Evolutionary conservation across 2,797 vertebrate genomes (phyloP).

Genomic region (Manis pentadactyla): DNA sequence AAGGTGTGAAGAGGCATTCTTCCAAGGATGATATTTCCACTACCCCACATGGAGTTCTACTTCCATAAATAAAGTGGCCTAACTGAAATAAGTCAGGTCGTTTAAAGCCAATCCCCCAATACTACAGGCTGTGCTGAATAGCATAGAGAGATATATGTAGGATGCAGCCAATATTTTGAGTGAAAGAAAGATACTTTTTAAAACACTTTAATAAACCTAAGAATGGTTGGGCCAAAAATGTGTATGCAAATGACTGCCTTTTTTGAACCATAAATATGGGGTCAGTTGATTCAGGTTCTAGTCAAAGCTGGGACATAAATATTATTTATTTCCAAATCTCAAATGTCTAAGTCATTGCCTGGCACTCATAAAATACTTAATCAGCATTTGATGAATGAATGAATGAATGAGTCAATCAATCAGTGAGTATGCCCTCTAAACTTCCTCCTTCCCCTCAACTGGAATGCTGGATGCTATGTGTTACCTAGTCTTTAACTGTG

Average conservation of each 20-base stretch:
- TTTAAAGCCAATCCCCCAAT: slow-evolving; percentile 2
- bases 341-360: slow-evolving; percentile 20
- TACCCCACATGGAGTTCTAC: slow-evolving; percentile 58
- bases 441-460: not conserved
- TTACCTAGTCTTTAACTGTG: not conserved
- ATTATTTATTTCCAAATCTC: not conserved
- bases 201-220: not conserved
- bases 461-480: not conserved
- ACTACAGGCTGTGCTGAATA: not conserved
- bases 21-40: slow-evolving; percentile 71
- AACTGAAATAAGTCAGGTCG: slow-evolving; percentile 16
- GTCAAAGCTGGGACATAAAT: not conserved
- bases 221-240: not conserved
- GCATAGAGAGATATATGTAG: not conserved
- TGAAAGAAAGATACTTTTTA: slow-evolving; percentile 12
- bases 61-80: slow-evolving; percentile 62
- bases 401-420: not conserved
- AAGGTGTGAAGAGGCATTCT: slow-evolving; percentile 62
- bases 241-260: slow-evolving; percentile 1
- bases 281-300: not conserved
- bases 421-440: not conserved
- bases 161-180: not conserved
- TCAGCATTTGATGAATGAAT: not conserved
- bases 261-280: slow-evolving; percentile 8
- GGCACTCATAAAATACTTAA: slow-evolving; percentile 24